Base-by-base conservation (phyloP, 2,113 vertebrate species). In the Suricata suricatta region DNA sequence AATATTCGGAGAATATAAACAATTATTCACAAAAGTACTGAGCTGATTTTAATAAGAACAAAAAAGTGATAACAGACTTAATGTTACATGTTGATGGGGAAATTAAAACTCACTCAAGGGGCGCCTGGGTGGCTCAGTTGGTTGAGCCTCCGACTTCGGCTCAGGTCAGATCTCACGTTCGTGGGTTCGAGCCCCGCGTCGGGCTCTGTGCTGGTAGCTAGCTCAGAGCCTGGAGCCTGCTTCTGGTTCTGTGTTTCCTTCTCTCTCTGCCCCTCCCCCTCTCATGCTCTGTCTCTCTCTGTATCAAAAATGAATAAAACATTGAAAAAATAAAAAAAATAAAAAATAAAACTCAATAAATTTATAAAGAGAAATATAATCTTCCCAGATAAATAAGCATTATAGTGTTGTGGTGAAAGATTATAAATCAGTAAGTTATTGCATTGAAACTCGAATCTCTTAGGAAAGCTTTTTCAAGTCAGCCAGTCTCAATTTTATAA, bases 401-500 rank as follows among this genome's bases (percentile, higher is more conserved):
- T 44, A 69, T 79, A 47, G 69, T 44, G 44, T 77, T 33, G 47
- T 35, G 35, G 63, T 44, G 85, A 69, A 85, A 79, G 63, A 23
- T 69, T 85, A 68, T 52, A 54, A 52, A 52, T 76, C 35, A 93
- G 7, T 63, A 50, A 47, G 60, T n/a, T n/a, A 85, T 69, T 38
- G 2, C 29, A 64, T 79, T 90, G 50, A 93, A 93, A 71, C 38
- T 90, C 71, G 71, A 72, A 85, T 90, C 41, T 96, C 63, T 69
- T 52, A 44, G 52, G 64, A 81, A 81, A 86, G 52, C 52, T 94
- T 74, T 80, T 54, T 63, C 6, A 85, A 90, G 87, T 74, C 64
- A 93, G 52, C 63, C 38, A 71, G 80, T 64, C 64, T 94, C 66
- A 82, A 76, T 94, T 88, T 96, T 81, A 60, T 93, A 41, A 68